Conservation (phyloP, 1,140 invertebrate genomes). For the Calliopsis andreniformis region DNA sequence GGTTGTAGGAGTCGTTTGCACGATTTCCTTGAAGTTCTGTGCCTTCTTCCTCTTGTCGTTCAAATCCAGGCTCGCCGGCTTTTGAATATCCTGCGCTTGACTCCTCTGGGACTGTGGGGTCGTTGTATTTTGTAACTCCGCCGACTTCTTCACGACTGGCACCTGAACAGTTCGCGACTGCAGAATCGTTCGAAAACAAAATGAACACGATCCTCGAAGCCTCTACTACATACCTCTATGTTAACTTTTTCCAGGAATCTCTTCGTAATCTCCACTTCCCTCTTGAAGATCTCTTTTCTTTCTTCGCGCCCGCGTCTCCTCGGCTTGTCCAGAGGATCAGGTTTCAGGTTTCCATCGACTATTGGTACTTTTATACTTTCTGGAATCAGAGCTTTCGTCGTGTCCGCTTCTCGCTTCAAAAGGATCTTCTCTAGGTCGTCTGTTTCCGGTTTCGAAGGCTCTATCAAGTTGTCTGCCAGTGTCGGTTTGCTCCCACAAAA, state of each 20-base stretch:
- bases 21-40: constrained; percentile 74
- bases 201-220: background rate
- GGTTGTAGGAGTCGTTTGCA: constrained; percentile 69
- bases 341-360: constrained; percentile 77
- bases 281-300: constrained; percentile 79
- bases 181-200: background rate
- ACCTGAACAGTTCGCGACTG: constrained; percentile 38
- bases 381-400: constrained; percentile 79
- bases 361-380: constrained; percentile 78
- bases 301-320: constrained; percentile 77
- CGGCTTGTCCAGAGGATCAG: constrained; percentile 77
- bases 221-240: constrained; percentile 78
- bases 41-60: constrained; percentile 74
- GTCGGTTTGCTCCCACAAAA: constrained; percentile 91
- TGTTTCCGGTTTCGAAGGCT: constrained; percentile 80
- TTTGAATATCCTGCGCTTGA: constrained; percentile 70
- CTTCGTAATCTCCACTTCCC: constrained; percentile 81
- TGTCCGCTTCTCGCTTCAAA: constrained; percentile 81
- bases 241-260: constrained; percentile 79
- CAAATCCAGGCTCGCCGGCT: constrained; percentile 75
- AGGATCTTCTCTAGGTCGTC: constrained; percentile 86
- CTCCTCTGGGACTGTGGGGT: constrained; percentile 37
- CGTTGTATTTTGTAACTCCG: constrained; percentile 23
- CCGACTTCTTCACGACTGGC: constrained; percentile 57
- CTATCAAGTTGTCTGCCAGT: constrained; percentile 74